Evolutionary conservation across 64 coral and sea anemone species (phyloP), one percentile per base, ranked within the genome.

Genomic region (Trachythela sp.): DNA sequence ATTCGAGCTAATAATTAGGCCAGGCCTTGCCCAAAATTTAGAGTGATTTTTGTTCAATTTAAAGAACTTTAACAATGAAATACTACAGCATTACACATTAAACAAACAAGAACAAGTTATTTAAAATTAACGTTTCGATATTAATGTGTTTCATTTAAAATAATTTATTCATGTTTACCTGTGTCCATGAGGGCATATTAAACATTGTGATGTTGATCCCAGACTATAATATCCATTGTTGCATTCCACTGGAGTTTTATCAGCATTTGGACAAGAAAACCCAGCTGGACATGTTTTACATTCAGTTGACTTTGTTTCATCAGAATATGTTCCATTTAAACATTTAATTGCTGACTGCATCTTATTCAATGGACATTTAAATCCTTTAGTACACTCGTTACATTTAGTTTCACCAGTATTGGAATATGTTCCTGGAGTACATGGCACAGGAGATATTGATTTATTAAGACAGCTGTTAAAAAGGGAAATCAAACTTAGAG

Each of bases 241-340:
- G 14, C 59, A 68, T 68, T 68, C 4, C 59, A 68, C 59, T 68
- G 59, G 59, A 68, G 59, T n/a, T 68, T 68, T 14, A 22, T 68
- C 20, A 31, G 59, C 20, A 68, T 22, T 68, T 68, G 20, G 59
- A 68, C 59, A 68, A 2, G 20, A n/a, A 31, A n/a, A 68, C 20
- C 59, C 59, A n/a, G 59, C 59, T 68, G 59, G 59, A 31, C 59
- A 68, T 22, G 20, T 31, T 68, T 68, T 68, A 31, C 59, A 68
- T 68, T 68, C 59, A 2, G 59, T 68, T 68, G 59, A 68, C 30
- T 31, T 68, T n/a, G 59, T 68, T 68, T 68, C 59, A 68, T 68
- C 14, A n/a, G 59, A 22, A 31, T 68, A 68, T 68, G 59, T 68
- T 68, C 59, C 59, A 68, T 68, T 68, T 68, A 68, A 68, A 68